Base-by-base conservation (phyloP, 2,797 vertebrate species). In the Danio aesculapii region DNA sequence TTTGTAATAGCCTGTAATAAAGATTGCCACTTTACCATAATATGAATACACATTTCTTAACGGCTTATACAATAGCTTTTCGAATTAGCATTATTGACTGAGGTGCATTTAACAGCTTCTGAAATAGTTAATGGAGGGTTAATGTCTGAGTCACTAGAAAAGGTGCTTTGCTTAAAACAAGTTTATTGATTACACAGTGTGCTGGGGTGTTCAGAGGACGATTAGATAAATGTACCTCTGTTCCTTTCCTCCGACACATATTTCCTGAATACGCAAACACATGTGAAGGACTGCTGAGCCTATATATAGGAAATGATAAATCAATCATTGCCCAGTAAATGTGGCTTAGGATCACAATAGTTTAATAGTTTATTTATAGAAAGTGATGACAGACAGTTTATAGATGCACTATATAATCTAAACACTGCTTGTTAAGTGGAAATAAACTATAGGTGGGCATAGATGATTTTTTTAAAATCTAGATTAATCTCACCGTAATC, bases 81-180 rank as follows among this genome's bases (percentile, higher is more conserved):
- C 92, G 88, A 91, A 98, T 98, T 98, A 96, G 93, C 96, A 98
- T 98, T 98, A 98, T 99, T 97, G 97, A 98, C 95, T 96, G 94
- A 93, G 93, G 88, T 94, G 87, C 95, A 95, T 96, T 98, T 96
- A 96, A 96, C 94, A 93, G 96, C 92, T 92, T 94, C 93, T 93
- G 94, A 95, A 96, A 96, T 96, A 96, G 96, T 97, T 98, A 98
- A 98, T 98, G 96, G 96, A 97, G 96, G 96, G 96, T 97, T 98
- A 98, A 99, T 97, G 96, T 92, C 94, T 89, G 95, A 96, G 95
- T 96, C 95, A 97, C 90, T 91, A 92, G 94, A 96, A 95, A 95
- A 96, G 96, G 95, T 95, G 94, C 94, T 95, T 95, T 95, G 94
- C 95, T 96, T 97, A 96, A 97, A 97, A 96, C 93, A 94, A 95